Base-by-base conservation (phyloP, 1,140 invertebrate genomes). In the Saccostrea cuccullata region DNA sequence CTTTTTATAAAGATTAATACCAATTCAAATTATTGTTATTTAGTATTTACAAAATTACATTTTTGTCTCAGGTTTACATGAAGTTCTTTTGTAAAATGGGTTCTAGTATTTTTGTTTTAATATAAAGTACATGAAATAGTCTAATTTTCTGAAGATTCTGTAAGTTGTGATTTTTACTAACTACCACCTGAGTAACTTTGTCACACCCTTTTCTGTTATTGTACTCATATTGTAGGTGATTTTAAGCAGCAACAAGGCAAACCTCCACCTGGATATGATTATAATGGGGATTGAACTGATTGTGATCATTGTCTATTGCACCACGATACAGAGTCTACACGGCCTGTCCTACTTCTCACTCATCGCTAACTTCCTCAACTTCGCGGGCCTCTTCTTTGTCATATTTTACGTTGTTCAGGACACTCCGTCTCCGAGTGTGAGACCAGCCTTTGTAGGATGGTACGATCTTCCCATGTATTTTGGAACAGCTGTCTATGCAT, bases 401-500 rank as follows among this genome's bases (percentile, higher is more conserved):
- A 93, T 95, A 90, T 91, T 94, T 84, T 95, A 93, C 85, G 93
- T 95, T 47, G 87, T 95, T 36, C 91, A 92, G 87, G 93, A 91
- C 55, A 90, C 94, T 0, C 92, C 90, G 30, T 87, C 92, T 77
- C 55, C 89, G 4, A 87, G 95, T 95, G 26, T 96, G 96, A n/a
- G 96, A 96, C 93, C 93, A 2, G 95, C 96, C 1, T 96, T 97
- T 92, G 96, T 96, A 9, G 97, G 96, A 96, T 95, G 96, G 88
- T 96, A 96, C 87, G 92, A 97, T 82, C 97, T 98, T 0, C 93
- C 93, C 0, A 87, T 93, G 20, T 94, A 91, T 88, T 98, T 98
- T 96, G 97, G 98, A 8, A 98, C 97, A 3, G 97, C 97, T 26
- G 97, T 98, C 89, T 98, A 98, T 95, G 97, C 97, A 12, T 98